phyloP scores from a whole-genome alignment of 1,140 invertebrate genomes.

The Brachionus koreanus region DNA sequence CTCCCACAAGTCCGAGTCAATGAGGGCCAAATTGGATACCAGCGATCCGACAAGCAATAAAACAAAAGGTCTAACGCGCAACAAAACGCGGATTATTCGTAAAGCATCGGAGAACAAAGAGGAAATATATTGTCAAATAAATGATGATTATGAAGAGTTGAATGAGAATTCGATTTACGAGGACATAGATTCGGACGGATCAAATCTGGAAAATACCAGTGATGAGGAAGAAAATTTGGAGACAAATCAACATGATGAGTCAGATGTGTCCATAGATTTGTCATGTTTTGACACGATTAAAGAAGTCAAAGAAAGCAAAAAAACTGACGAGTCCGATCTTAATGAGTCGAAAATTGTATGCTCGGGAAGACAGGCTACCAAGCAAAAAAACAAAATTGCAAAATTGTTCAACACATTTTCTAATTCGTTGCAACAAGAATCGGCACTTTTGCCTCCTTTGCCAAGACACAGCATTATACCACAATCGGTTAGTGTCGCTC shows the following conservation, averaged over 20 bases:
- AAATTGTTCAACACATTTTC: constrained; percentile 18
- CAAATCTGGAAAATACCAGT: background rate
- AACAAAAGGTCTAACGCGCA: background rate
- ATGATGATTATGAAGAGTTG: background rate
- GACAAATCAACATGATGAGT: background rate
- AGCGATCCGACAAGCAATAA: background rate
- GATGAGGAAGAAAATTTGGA: constrained; percentile 10
- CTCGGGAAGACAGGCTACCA: background rate
- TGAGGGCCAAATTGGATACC: background rate
- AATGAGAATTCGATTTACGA: constrained; percentile 24
- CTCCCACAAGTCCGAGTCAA: background rate
- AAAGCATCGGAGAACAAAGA: background rate
- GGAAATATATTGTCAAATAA: constrained; percentile 33
- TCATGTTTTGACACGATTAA: constrained; percentile 15
- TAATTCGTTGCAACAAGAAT: background rate
- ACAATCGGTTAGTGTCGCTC: background rate
- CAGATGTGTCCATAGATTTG: constrained; percentile 1
- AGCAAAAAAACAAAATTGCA: background rate
- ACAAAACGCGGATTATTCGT: background rate
- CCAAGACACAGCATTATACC: background rate
- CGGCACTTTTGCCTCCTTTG: background rate
- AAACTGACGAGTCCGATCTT: background rate
- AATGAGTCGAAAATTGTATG: background rate
- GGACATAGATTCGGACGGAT: background rate
- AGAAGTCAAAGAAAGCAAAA: constrained; percentile 15